Evolutionary conservation across 2,113 vertebrate species (phyloP).

Genomic region (Phrynosoma blainvillii): DNA sequence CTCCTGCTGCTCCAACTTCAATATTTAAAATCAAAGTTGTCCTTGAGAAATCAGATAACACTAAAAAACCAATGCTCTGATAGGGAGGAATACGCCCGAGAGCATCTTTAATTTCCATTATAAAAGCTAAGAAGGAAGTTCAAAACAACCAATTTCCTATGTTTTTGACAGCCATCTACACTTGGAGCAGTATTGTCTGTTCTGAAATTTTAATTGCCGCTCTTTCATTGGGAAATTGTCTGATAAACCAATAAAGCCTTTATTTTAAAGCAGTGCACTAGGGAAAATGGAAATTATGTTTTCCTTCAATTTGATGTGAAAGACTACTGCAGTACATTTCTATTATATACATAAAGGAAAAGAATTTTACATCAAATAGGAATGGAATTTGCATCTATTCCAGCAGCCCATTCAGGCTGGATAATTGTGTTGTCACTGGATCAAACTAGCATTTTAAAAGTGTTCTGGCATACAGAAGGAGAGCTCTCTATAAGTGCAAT

Average conservation of each 20-base stretch:
- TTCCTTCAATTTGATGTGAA: constrained; percentile 60
- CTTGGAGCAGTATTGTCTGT: constrained; percentile 50
- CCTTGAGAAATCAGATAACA: constrained; percentile 51
- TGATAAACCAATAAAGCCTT: constrained; percentile 62
- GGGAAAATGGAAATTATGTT: constrained; percentile 48
- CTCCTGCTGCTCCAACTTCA: accelerated
- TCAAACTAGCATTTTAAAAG: constrained; percentile 36
- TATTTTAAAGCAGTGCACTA: constrained; percentile 61
- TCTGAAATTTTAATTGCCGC: constrained; percentile 62
- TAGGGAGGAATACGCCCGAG: constrained; percentile 35
- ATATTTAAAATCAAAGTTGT: constrained; percentile 29
- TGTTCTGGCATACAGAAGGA: not conserved
- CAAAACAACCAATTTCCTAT: constrained; percentile 61
- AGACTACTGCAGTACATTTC: constrained; percentile 36
- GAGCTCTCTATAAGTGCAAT: not conserved
- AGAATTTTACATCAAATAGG: constrained; percentile 30
- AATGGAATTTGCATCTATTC: constrained; percentile 45
- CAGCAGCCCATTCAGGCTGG: constrained; percentile 30
- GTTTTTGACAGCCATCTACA: constrained; percentile 54
- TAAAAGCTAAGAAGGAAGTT: constrained; percentile 56
- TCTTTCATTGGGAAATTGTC: constrained; percentile 64
- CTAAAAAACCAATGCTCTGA: constrained; percentile 17
- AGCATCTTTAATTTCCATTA: not conserved
- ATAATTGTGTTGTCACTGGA: constrained; percentile 30
- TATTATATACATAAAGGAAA: constrained; percentile 11